Evolutionary conservation across 2,888 invertebrate species (phyloP), one percentile per base, ranked within the genome.

Genomic region (Zootermopsis nevadensis): DNA sequence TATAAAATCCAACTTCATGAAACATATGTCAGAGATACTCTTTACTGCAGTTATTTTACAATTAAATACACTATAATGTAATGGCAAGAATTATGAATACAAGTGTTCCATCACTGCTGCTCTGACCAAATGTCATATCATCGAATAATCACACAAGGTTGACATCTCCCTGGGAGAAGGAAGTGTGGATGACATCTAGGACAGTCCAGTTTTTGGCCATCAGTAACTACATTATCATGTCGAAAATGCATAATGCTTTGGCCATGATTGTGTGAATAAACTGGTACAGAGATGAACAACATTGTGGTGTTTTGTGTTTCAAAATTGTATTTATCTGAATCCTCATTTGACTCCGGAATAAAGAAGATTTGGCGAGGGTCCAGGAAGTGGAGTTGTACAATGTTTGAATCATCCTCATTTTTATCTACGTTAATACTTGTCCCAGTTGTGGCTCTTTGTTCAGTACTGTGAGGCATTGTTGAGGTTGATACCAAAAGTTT

Each of bases 181-280:
- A 93, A 93, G 1, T 92, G 92, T 0, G 93, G 93, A 87, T 93
- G 93, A 87, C 93, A 93, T 85, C 93, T 83, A 2, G 84, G 84
- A 60, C 84, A 84, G 15, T 31, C 55, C 24, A 55, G 82, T 38
- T 82, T 80, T 2, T 33, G 53, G 8, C 67, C 82, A 30, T 82
- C 42, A 2, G 66, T 19, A 12, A 60, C 22, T 1, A 35, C 30
- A 8, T 53, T 33, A 38, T 66, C 69, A 6, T 38, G 53, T 42
- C 83, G 60, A 80, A 85, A 83, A 66, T 38, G 48, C 84, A 84
- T 84, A 48, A 83, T 24, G 4, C 79, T 69, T 77, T 76, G 81
- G 2, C 22, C 7, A 53, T 76, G 67, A 42, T 60, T n/a, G 31
- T 27, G 53, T 12, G 55, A 0, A 53, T 67, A 15, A 6, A 35